Conservation (phyloP, 92 coral and sea anemone species). For the Phenganax subtilis region DNA sequence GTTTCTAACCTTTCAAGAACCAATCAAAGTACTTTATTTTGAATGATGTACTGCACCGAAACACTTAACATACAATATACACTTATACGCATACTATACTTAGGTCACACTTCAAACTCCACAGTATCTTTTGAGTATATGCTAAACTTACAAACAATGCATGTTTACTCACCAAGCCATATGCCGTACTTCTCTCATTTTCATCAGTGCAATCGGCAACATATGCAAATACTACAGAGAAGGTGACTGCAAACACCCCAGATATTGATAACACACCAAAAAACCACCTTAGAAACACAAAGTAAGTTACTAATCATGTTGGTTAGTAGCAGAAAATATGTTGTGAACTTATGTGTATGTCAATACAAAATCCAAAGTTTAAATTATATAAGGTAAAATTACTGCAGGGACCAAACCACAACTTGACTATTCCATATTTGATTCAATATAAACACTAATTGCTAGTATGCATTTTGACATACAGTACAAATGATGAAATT, state of each 20-base stretch:
- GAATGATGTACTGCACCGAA: too few species aligned
- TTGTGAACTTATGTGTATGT: too few species aligned
- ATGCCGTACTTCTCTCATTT: conserved; percentile 94
- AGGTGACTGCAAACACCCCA: conserved; percentile 96
- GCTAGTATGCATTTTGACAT: neutral
- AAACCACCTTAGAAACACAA: conserved; percentile 76
- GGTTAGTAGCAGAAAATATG: neutral
- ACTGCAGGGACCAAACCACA: too few species aligned
- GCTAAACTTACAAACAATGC: neutral
- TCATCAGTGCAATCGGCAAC: conserved; percentile 98
- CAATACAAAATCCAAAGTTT: too few species aligned
- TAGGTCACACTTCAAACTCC: neutral
- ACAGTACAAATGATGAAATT: neutral
- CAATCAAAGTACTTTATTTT: too few species aligned
- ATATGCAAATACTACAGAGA: conserved; percentile 98
- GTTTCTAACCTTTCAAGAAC: too few species aligned
- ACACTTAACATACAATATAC: too few species aligned
- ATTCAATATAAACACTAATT: neutral
- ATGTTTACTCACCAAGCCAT: conserved; percentile 72
- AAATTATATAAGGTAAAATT: too few species aligned
- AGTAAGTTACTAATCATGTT: neutral
- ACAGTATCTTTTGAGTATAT: neutral
- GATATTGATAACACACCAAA: conserved; percentile 96
- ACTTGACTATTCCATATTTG: neutral
- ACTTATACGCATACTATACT: too few species aligned